Conservation (phyloP, 2,113 vertebrate species). For the Hypocryptadius cinnamomeus region DNA sequence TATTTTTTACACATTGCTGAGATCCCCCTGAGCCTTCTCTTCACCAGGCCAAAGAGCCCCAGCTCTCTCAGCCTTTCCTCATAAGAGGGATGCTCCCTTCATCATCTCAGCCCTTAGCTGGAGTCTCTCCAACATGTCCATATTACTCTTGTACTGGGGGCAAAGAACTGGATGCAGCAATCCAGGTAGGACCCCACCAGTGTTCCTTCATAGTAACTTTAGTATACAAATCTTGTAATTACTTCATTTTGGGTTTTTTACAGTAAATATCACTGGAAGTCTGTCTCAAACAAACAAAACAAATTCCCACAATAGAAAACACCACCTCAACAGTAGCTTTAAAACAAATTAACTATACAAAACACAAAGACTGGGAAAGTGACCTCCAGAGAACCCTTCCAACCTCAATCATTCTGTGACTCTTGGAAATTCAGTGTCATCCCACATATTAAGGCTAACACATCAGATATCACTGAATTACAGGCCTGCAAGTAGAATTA, state of each 20-base stretch:
- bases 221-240: not conserved
- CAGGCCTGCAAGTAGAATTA: not conserved
- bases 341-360: not conserved
- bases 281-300: not conserved
- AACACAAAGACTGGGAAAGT: not conserved
- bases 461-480: not conserved
- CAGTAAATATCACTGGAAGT: not conserved
- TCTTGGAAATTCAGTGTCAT: not conserved
- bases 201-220: not conserved
- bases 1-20: not conserved
- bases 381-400: not conserved
- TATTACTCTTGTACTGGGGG: not conserved
- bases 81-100: not conserved
- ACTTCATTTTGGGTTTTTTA: accelerated
- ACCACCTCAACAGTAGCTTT: not conserved
- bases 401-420: not conserved
- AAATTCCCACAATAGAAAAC: not conserved
- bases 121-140: not conserved
- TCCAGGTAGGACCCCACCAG: not conserved
- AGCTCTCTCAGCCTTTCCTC: not conserved
- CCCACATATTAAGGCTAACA: not conserved
- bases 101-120: not conserved
- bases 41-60: not conserved
- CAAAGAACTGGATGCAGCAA: not conserved
- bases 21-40: not conserved